phyloP scores from a whole-genome alignment of 1,140 invertebrate species.

The Colletes gigas region DNA sequence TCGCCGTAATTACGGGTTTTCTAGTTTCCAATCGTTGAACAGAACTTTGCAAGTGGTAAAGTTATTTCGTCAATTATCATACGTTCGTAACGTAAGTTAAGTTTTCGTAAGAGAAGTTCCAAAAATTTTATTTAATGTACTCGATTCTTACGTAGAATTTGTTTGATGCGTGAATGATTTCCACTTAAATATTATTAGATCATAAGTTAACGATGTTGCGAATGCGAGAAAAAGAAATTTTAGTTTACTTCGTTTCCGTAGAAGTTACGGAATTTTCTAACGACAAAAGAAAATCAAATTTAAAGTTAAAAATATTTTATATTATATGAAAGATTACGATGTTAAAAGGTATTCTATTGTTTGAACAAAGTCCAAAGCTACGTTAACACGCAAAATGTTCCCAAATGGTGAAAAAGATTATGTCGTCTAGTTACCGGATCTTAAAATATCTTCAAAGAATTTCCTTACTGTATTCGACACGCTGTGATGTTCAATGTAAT shows the following conservation, averaged over 20 bases:
- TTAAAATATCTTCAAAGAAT: not conserved
- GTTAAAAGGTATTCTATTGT: not conserved
- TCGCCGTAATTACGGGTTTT: conserved; percentile 15
- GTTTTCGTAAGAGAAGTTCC: not conserved
- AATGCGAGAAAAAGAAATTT: not conserved
- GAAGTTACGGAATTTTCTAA: not conserved
- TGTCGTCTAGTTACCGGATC: not conserved
- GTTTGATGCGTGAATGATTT: not conserved
- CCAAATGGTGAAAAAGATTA: not conserved
- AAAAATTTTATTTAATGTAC: not conserved
- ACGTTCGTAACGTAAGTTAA: not conserved
- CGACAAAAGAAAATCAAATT: not conserved
- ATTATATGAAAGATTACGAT: not conserved
- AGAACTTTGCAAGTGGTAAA: not conserved
- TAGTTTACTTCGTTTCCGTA: too few species aligned
- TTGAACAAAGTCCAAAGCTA: not conserved
- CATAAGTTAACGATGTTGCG: not conserved
- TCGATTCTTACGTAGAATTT: not conserved
- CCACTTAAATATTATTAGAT: not conserved
- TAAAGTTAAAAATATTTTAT: not conserved
- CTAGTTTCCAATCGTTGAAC: not conserved
- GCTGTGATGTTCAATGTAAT: not conserved
- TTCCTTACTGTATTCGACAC: not conserved
- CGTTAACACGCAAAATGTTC: not conserved
- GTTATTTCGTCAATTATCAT: not conserved